These are phyloP conservation scores for Petrosia ficiformis DNA, from an alignment of 37 sponge, comb jelly and placozoan species.

Conservation along the genomic window DNA sequence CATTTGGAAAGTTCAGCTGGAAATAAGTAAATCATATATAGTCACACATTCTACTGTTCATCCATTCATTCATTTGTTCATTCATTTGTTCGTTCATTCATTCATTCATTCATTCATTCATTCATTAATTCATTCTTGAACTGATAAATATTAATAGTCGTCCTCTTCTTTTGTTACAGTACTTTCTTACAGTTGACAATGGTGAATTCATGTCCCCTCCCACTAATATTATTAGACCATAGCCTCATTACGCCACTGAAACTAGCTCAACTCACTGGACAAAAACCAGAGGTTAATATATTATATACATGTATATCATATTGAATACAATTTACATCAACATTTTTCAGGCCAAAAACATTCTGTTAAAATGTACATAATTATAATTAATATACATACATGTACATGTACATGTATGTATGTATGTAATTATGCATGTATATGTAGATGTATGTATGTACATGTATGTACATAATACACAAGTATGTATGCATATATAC, in stretches of 20 bases:
- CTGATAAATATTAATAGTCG: constrained; percentile 22
- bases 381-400: too few relatives aligned
- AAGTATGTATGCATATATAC: too few relatives aligned
- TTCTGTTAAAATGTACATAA: too few relatives aligned
- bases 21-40: background rate
- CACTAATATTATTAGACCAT: constrained; percentile 12
- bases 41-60: background rate
- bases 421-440: too few relatives aligned
- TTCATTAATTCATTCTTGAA: constrained; percentile 25
- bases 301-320: background rate
- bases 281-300: background rate
- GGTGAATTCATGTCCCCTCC: constrained; percentile 29
- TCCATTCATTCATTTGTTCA: constrained; percentile 9
- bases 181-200: constrained; percentile 32
- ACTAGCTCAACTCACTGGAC: background rate
- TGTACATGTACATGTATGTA: too few relatives aligned
- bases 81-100: constrained; percentile 16
- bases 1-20: constrained; percentile 33
- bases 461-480: too few relatives aligned
- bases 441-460: too few relatives aligned
- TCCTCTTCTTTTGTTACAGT: constrained; percentile 30
- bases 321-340: background rate
- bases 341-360: too few relatives aligned
- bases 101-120: constrained; percentile 34
- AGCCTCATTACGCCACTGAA: background rate